Conservation (phyloP, 2,797 vertebrate genomes). For the Sebastes baramenuke region DNA sequence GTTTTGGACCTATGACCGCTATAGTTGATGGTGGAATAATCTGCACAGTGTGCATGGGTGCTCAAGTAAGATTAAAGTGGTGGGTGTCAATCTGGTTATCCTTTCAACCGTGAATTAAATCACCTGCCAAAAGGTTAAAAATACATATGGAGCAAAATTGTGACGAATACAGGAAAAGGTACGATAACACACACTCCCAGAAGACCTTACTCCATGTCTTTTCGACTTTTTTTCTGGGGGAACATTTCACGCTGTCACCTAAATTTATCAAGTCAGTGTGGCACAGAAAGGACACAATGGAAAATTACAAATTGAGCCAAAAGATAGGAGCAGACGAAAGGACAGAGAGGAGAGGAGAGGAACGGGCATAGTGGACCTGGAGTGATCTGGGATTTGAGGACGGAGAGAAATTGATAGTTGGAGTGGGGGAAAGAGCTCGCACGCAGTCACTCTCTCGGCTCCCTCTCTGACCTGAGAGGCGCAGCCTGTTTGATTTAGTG, state of each 20-base stretch:
- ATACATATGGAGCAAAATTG: background rate
- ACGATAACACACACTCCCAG: background rate
- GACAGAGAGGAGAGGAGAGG: slow-evolving; percentile 18
- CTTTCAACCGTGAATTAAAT: slow-evolving; percentile 58
- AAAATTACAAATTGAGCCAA: slow-evolving; percentile 49
- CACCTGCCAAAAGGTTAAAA: slow-evolving; percentile 19
- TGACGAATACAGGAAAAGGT: background rate
- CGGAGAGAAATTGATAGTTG: slow-evolving; percentile 56
- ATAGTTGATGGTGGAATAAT: slow-evolving; percentile 75
- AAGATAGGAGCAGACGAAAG: slow-evolving; percentile 36
- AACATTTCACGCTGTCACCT: slow-evolving; percentile 29
- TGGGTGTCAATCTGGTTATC: slow-evolving; percentile 68
- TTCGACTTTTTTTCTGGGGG: background rate
- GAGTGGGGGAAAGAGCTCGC: slow-evolving; percentile 14
- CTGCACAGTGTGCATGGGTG: slow-evolving; percentile 39
- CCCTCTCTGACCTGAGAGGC: slow-evolving; percentile 70
- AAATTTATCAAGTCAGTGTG: slow-evolving; percentile 42
- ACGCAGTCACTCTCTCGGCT: slow-evolving; percentile 25
- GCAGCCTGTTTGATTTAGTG: slow-evolving; percentile 80
- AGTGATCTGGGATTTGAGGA: slow-evolving; percentile 51
- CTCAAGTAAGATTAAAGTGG: slow-evolving; percentile 68
- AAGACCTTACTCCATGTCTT: background rate
- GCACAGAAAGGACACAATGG: slow-evolving; percentile 36
- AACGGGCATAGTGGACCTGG: slow-evolving; percentile 40
- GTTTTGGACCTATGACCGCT: slow-evolving; percentile 63